Conservation (phyloP, 2,888 invertebrate genomes). For the Meteorus cinctellus region DNA sequence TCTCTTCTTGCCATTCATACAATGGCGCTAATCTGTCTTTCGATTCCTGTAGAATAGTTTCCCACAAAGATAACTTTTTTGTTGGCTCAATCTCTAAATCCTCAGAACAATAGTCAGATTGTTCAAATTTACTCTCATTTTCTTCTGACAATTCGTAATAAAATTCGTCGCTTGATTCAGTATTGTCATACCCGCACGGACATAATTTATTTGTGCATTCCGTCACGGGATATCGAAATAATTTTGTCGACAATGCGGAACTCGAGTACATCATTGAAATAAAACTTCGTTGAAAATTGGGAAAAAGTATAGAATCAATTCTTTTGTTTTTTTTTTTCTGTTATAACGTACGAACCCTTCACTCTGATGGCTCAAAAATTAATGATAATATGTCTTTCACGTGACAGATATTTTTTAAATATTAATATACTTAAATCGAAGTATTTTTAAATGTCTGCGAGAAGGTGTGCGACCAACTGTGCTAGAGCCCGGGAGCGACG, state of each 20-base stretch:
- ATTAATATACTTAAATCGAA: not conserved
- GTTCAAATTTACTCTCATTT: constrained; percentile 12
- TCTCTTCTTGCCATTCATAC: constrained; percentile 45
- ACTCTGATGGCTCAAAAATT: constrained; percentile 3
- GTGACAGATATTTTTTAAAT: not conserved
- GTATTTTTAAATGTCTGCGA: not conserved
- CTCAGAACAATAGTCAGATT: constrained; percentile 22
- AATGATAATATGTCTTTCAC: not conserved
- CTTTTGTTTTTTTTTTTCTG: constrained; percentile 19
- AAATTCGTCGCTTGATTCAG: not conserved
- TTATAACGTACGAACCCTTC: not conserved
- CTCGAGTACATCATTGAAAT: constrained; percentile 18
- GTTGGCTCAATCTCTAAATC: not conserved
- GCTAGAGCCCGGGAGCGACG: not conserved
- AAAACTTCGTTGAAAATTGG: not conserved
- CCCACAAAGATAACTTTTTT: constrained; percentile 45
- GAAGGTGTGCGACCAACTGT: not conserved
- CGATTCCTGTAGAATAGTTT: constrained; percentile 48
- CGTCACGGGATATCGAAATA: not conserved
- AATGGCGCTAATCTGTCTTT: constrained; percentile 41
- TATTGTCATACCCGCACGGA: constrained; percentile 3
- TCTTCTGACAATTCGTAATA: not conserved
- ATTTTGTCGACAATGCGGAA: not conserved
- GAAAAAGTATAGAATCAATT: not conserved
- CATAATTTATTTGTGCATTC: constrained; percentile 14